Evolutionary conservation across 2,797 vertebrate genomes (phyloP).

Genomic region (Oreonectes daqikongensis): DNA sequence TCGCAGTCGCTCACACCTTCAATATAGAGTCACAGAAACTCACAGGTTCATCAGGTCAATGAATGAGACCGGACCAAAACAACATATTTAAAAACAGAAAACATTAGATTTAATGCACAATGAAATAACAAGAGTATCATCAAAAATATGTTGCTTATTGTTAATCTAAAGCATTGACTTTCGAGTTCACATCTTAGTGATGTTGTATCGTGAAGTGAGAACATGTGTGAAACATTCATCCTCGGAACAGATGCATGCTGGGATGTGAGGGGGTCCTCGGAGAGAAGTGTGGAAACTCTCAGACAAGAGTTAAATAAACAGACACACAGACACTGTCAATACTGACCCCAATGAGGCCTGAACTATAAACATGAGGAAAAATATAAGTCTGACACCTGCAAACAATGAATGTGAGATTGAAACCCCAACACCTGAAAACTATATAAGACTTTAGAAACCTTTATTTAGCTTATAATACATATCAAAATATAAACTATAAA

Average conservation of each 20-base stretch:
- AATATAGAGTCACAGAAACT: conserved; percentile 16
- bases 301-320: conserved; percentile 78
- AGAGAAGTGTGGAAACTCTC: conserved; percentile 71
- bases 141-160: too few relatives aligned
- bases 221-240: background rate
- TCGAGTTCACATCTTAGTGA: too few relatives aligned
- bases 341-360: conserved; percentile 31
- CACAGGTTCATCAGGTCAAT: background rate
- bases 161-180: too few relatives aligned
- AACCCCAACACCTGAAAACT: too few relatives aligned
- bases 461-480: too few relatives aligned
- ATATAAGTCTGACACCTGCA: conserved; percentile 17
- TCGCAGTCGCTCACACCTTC: background rate
- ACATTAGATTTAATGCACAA: too few relatives aligned
- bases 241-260: conserved; percentile 22
- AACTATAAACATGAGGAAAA: conserved; percentile 32
- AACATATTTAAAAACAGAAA: too few relatives aligned
- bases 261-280: conserved; percentile 50
- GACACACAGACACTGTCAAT: conserved; percentile 60
- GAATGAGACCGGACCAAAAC: too few relatives aligned
- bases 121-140: too few relatives aligned
- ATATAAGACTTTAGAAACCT: too few relatives aligned
- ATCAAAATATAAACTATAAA: too few relatives aligned
- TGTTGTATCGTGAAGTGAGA: background rate
- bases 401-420: too few relatives aligned